Percentiles rank a stretch among this genome's conserved stretches.
Conservation (phyloP, 2,888 invertebrate species). For the Strigamia crassipes region DNA sequence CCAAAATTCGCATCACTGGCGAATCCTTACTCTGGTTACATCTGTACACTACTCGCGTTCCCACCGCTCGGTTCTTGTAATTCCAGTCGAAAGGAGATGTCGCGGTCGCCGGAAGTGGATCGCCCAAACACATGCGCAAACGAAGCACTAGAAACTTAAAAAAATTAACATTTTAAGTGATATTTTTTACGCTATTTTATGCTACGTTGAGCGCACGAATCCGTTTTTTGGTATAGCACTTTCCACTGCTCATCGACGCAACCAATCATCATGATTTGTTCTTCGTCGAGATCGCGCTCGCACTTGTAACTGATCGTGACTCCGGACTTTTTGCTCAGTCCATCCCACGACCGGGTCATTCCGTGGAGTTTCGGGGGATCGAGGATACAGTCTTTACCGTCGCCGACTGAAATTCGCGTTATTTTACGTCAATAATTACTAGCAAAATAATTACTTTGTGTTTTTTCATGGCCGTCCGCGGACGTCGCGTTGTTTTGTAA, state of each 20-base stretch:
- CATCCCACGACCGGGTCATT: not conserved
- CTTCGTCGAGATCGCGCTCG: not conserved
- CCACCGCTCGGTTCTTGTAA: not conserved
- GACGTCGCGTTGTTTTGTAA: not conserved
- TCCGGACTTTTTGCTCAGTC: not conserved
- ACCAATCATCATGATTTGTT: slow-evolving; percentile 10
- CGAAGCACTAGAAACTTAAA: not conserved
- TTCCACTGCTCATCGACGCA: not conserved
- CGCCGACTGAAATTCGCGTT: too few relatives aligned
- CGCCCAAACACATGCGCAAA: not conserved
- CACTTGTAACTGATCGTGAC: not conserved
- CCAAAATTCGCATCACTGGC: not conserved
- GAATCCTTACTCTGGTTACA: not conserved
- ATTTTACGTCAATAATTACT: not conserved
- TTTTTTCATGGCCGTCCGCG: not conserved
- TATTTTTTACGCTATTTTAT: not conserved
- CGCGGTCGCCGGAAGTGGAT: not conserved
- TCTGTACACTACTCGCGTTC: not conserved
- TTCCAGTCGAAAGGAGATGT: not conserved
- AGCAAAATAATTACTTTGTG: not conserved
- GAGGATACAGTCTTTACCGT: not conserved
- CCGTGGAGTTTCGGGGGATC: not conserved
- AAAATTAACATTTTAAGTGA: not conserved
- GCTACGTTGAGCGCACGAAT: not conserved
- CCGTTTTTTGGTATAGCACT: not conserved